These are phyloP conservation scores for Polyommatus icarus DNA, from an alignment of 2,888 invertebrate species.

Conservation along the genomic window DNA sequence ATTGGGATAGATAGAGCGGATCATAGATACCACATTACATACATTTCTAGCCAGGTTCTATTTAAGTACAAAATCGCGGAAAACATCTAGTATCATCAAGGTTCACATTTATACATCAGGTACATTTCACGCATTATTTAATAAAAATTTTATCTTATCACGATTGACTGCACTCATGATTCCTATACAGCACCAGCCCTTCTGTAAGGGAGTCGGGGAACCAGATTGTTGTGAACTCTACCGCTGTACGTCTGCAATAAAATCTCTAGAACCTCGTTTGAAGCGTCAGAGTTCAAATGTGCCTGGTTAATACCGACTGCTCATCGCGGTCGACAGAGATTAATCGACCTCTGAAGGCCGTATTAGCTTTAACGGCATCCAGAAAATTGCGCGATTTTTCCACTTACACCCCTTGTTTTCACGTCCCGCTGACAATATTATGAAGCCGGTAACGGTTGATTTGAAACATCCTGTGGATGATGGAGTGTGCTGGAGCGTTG, in stretches of 20 bases:
- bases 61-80: background rate
- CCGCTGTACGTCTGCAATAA: slow-evolving; percentile 43
- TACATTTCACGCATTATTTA: slow-evolving; percentile 25
- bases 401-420: slow-evolving; percentile 65
- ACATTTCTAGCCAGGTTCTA: background rate
- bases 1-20: too few species aligned
- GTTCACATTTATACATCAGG: too few species aligned
- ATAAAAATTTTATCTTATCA: slow-evolving; percentile 52
- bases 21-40: background rate
- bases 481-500: background rate
- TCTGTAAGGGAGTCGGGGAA: slow-evolving; percentile 55
- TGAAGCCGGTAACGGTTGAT: slow-evolving; percentile 51
- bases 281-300: slow-evolving; percentile 54
- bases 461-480: slow-evolving; percentile 36
- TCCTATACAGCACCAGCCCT: slow-evolving; percentile 54
- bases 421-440: slow-evolving; percentile 64
- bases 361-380: slow-evolving; percentile 76
- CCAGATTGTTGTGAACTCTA: slow-evolving; percentile 50
- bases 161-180: slow-evolving; percentile 60
- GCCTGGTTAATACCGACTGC: slow-evolving; percentile 61
- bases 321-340: slow-evolving; percentile 69
- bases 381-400: slow-evolving; percentile 76
- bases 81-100: background rate
- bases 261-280: slow-evolving; percentile 54
- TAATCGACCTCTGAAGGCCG: slow-evolving; percentile 70